Evolutionary conservation across 1,140 invertebrate species (phyloP).

Genomic region (Macrocentrus cingulum): DNA sequence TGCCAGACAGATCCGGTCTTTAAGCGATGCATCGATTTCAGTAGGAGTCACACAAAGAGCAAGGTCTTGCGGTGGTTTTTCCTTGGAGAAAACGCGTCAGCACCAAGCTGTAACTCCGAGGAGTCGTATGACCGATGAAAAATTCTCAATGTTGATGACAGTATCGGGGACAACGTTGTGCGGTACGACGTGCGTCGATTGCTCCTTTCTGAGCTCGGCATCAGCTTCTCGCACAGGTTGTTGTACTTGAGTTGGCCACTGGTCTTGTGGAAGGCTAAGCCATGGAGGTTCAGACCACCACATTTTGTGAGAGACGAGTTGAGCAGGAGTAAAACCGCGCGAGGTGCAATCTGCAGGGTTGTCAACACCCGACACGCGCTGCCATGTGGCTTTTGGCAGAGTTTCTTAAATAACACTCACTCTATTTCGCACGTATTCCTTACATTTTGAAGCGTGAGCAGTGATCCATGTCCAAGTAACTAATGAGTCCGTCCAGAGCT

Average conservation of each 20-base stretch:
- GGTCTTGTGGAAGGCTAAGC: background rate
- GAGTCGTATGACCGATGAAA: too few species aligned
- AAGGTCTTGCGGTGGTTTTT: too few species aligned
- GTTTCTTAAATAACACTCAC: constrained; percentile 1
- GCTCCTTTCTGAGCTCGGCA: background rate
- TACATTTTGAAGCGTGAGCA: background rate
- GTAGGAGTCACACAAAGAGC: too few species aligned
- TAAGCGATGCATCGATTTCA: background rate
- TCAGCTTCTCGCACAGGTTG: background rate
- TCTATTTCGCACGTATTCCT: constrained; percentile 16
- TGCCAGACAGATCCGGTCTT: too few species aligned
- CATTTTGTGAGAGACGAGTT: constrained; percentile 23
- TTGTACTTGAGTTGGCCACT: background rate
- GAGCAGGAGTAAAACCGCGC: constrained; percentile 22
- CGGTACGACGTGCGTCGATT: too few species aligned
- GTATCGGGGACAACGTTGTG: too few species aligned
- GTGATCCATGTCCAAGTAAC: constrained; percentile 6
- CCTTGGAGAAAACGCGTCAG: too few species aligned
- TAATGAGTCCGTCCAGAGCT: constrained; percentile 14
- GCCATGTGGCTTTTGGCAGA: constrained; percentile 19
- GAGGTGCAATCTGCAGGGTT: constrained; percentile 34
- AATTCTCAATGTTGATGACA: too few species aligned
- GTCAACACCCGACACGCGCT: constrained; percentile 20
- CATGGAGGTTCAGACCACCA: constrained; percentile 32
- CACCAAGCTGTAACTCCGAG: too few species aligned